phyloP scores from a whole-genome alignment of 2,797 vertebrate species.

The Spinus olivaceus region DNA sequence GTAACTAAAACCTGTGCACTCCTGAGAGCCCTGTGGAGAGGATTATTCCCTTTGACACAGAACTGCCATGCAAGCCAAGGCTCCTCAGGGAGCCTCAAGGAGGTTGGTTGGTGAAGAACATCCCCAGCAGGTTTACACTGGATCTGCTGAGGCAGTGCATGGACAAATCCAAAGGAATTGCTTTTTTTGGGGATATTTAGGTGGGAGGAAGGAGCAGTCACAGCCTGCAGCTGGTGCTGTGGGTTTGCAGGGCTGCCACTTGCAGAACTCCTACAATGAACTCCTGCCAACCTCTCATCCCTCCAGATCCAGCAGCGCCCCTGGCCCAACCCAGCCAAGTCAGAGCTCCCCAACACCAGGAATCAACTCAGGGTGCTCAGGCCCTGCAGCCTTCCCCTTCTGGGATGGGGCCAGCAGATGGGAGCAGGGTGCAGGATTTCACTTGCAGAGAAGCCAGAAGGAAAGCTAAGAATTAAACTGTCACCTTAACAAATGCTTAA shows the following conservation, averaged over 20 bases:
- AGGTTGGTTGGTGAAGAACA: not conserved
- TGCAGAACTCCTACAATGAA: not conserved
- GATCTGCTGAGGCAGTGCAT: accelerated
- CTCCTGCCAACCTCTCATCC: not conserved
- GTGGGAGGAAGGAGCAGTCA: not conserved
- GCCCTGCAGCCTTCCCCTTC: not conserved
- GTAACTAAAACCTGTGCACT: not conserved
- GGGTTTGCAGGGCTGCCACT: not conserved
- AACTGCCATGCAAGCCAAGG: not conserved
- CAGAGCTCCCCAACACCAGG: not conserved
- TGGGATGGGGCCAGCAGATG: not conserved
- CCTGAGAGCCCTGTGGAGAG: accelerated
- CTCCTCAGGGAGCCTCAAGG: not conserved
- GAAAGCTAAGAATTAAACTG: not conserved
- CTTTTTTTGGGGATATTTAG: not conserved
- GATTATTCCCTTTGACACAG: not conserved
- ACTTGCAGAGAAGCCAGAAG: not conserved
- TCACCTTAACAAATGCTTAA: not conserved
- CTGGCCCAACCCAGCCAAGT: not conserved
- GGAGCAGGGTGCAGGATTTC: not conserved
- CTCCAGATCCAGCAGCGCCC: not conserved
- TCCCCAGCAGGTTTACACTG: not conserved
- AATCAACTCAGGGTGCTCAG: accelerated
- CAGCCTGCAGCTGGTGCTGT: not conserved
- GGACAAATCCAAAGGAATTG: not conserved